Base-by-base conservation (phyloP, 1,140 invertebrate genomes). In the Wasmannia auropunctata region DNA sequence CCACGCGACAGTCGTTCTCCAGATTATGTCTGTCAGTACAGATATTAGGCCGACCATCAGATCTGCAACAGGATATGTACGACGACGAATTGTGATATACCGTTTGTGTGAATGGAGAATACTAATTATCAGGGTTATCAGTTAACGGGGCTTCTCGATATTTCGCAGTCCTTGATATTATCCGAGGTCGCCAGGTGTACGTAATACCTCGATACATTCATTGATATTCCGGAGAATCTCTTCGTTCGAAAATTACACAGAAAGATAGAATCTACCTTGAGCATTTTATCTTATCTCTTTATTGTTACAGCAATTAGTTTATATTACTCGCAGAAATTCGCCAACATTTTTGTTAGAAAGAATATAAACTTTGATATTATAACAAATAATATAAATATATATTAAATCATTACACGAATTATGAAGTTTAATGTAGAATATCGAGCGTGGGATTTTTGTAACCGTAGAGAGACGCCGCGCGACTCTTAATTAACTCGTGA, bases 1-100 rank as follows among this genome's bases (percentile, higher is more conserved):
- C 97, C 98, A 98, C 0, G 97, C 96, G 51, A 98, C 97, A 3
- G 98, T 98, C 46, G 97, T 97, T 92, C 97, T 97, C 97, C 98
- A 98, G 56, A 98, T 96, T 67, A 98, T 98, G 91, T 99, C 98
- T 8, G 97, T 98, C 51, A 98, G 95, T 4, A 98, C 98, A 91
- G 97, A 98, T 90, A 98, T 97, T 54, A 98, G 93, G 11, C 98
- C 98, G 37, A 98, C 98, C 81, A 97, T 96, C 54, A 99, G 95
- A 97, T 99, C 98, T 98, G 96, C 67, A 96, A 88, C 85, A 91
- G 79, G 88, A 85, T 90, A 87, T n/a, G n/a, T 37, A 25, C 31
- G 40, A 40, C n/a, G 16, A 40, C 3, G 19, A 22, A 72, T 34
- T 74, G 37, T 43, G 37, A 58, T 70, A 58, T 7, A 46, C 8